These are phyloP conservation scores for Lepetodrilus schrolli DNA, from an alignment of 2,888 invertebrate species.

Conservation along the genomic window DNA sequence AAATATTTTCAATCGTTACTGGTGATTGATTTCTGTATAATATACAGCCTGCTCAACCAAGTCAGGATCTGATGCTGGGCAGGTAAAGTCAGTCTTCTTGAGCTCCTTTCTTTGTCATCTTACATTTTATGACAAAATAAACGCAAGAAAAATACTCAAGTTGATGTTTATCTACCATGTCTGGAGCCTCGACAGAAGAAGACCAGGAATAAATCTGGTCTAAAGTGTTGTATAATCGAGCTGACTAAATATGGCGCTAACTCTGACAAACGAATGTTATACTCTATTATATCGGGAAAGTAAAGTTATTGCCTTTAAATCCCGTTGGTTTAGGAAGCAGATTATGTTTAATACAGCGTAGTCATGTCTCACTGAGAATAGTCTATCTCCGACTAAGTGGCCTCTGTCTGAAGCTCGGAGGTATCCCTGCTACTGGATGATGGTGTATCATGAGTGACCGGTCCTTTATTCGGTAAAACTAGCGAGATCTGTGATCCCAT, in stretches of 20 bases:
- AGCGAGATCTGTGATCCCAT: too few species aligned
- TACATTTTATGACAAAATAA: slow-evolving; percentile 2
- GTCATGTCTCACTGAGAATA: not conserved
- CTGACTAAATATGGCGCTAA: not conserved
- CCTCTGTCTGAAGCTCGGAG: not conserved
- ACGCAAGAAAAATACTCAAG: not conserved
- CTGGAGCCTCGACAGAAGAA: not conserved
- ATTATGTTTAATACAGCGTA: not conserved
- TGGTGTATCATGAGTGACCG: too few species aligned
- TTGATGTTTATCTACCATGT: not conserved
- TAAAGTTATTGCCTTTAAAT: slow-evolving; percentile 6
- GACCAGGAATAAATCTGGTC: not conserved
- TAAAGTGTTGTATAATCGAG: slow-evolving; percentile 1
- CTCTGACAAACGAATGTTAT: not conserved
- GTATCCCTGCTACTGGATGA: too few species aligned
- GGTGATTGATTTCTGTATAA: too few species aligned
- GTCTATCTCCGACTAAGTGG: not conserved
- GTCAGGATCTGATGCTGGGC: too few species aligned
- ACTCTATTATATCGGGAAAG: not conserved
- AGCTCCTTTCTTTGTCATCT: not conserved
- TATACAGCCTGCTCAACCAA: too few species aligned
- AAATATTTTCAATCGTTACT: too few species aligned
- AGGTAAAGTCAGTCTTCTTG: not conserved
- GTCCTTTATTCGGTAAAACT: too few species aligned
- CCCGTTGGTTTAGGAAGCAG: not conserved